Base-by-base conservation (phyloP, 2,113 vertebrate species). In the Cebidichthys violaceus region DNA sequence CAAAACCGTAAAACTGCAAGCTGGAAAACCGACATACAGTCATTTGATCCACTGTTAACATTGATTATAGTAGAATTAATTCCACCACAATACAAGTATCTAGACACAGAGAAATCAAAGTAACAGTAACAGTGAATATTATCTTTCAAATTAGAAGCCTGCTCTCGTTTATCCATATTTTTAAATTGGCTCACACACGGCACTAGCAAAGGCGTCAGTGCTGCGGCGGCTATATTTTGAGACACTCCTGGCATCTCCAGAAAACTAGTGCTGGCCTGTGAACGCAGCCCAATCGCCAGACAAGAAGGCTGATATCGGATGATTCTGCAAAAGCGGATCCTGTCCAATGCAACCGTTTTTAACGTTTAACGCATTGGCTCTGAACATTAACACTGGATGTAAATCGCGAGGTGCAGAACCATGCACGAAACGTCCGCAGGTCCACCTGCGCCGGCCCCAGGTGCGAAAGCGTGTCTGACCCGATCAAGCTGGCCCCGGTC, bases 401-500 rank as follows among this genome's bases (percentile, higher is more conserved):
- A 37, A 37, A 64, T 55, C 0, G 6, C 37, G 4, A 64, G 15
- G 4, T 57, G 35, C 45, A 33, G n/a, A n/a, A n/a, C n/a, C n/a
- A n/a, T 13, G 17, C 43, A 64, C 6, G 14, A 71, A 61, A 24
- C 1, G 1, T 57, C 39, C 54, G 27, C 29, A 11, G 37, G 52
- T 35, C 76, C 35, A 60, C 50, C 14, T 57, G 0, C 66, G 74
- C 17, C 31, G 54, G 31, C n/a, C 3, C 17, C 6, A 39, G 0
- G 52, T 61, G 14, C 14, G 75, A 27, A 71, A 54, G 75, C 52
- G 47, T 62, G 45, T 52, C 61, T 55, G 33, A 61, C 69, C 65
- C 4, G 2, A 29, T 76, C 2, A 20, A 45, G 61, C 76, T 83
- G 85, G 79, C 79, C 37, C 31, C n/a, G 2, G 15, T 77, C 85